Conservation (phyloP, 2,888 invertebrate genomes). For the Drosophila neotestacea region DNA sequence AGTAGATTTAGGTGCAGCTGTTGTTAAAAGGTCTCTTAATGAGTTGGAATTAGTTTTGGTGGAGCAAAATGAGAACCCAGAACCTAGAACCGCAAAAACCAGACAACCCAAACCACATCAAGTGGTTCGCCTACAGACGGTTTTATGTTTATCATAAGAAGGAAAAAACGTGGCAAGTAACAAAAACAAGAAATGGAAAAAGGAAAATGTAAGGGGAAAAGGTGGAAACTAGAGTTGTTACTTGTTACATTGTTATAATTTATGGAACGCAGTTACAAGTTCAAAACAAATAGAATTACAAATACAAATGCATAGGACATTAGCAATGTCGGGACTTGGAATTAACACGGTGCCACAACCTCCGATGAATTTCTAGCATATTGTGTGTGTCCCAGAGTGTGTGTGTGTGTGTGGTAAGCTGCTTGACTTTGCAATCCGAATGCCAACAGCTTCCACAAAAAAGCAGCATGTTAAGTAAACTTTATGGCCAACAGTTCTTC, state of each 20-base stretch:
- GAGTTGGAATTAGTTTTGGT: slow-evolving; percentile 52
- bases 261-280: slow-evolving; percentile 65
- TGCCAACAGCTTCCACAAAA: slow-evolving; percentile 66
- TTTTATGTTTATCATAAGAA: slow-evolving; percentile 15
- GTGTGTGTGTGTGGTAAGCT: slow-evolving; percentile 59
- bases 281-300: slow-evolving; percentile 63
- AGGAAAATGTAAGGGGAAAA: background rate
- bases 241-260: slow-evolving; percentile 72
- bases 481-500: slow-evolving; percentile 66
- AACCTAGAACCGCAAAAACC: slow-evolving; percentile 28
- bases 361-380: slow-evolving; percentile 47
- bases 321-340: slow-evolving; percentile 61
- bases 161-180: slow-evolving; percentile 14
- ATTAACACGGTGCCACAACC: slow-evolving; percentile 62
- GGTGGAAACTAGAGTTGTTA: slow-evolving; percentile 17
- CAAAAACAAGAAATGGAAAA: background rate
- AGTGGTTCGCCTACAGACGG: slow-evolving; percentile 49
- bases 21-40: slow-evolving; percentile 45
- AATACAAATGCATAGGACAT: slow-evolving; percentile 67
- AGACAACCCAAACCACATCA: slow-evolving; percentile 46
- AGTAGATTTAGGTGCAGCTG: slow-evolving; percentile 46
- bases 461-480: slow-evolving; percentile 77
- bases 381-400: slow-evolving; percentile 38
- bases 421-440: slow-evolving; percentile 76
- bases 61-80: slow-evolving; percentile 15